Percentiles rank a stretch among this genome's conserved stretches.
phyloP scores from a whole-genome alignment of 2,888 invertebrate genomes.

The Eurois occulta region DNA sequence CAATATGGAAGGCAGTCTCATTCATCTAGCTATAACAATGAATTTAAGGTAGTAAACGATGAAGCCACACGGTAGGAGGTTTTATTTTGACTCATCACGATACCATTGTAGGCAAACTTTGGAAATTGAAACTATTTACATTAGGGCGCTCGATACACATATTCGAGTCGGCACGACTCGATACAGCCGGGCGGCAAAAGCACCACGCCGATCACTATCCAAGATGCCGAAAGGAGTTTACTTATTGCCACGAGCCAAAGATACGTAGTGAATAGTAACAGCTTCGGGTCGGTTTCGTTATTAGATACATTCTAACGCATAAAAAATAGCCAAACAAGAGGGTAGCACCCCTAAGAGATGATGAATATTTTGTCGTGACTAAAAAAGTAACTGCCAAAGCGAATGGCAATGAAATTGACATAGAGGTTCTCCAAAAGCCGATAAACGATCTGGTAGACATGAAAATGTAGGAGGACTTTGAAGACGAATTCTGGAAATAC shows the following conservation, averaged over 20 bases:
- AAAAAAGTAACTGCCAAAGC: slow-evolving; percentile 9
- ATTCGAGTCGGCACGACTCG: neutral
- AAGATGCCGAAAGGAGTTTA: neutral
- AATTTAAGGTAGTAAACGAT: slow-evolving; percentile 46
- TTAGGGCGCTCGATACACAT: neutral
- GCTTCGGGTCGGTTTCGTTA: neutral
- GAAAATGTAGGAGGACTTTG: slow-evolving; percentile 32
- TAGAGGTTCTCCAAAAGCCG: slow-evolving; percentile 28
- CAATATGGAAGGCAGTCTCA: slow-evolving; percentile 24
- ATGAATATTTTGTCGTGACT: slow-evolving; percentile 27
- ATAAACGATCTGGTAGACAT: slow-evolving; percentile 33
- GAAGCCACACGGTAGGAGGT: slow-evolving; percentile 35
- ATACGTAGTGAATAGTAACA: neutral
- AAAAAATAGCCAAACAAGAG: neutral
- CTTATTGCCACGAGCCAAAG: neutral
- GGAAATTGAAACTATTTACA: neutral
- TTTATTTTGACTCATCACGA: slow-evolving; percentile 54
- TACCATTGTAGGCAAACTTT: slow-evolving; percentile 4
- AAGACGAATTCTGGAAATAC: slow-evolving; percentile 29
- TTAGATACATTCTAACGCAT: neutral
- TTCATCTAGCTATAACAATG: slow-evolving; percentile 43
- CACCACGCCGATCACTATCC: too few relatives aligned
- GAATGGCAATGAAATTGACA: slow-evolving; percentile 28
- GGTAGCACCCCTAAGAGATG: neutral
- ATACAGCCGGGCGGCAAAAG: neutral